Evolutionary conservation across 2,113 vertebrate genomes (phyloP).

Genomic region (Grammomys dolichurus): DNA sequence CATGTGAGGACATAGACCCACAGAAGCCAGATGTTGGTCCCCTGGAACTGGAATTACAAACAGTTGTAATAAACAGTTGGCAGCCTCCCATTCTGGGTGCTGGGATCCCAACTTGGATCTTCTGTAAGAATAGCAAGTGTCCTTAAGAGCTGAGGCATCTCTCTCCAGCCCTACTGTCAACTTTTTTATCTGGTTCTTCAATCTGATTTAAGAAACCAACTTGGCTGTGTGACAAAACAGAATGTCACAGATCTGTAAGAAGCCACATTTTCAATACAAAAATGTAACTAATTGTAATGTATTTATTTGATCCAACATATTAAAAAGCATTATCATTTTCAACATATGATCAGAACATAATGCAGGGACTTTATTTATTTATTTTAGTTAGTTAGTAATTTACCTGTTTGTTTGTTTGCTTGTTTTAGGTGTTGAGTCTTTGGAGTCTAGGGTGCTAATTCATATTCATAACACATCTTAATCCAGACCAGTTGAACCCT

Average conservation of each 20-base stretch:
- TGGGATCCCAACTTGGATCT: neutral
- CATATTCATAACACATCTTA: conserved; percentile 35
- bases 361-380: conserved; percentile 1
- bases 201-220: neutral
- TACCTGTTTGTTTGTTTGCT: neutral
- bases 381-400: neutral
- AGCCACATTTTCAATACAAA: neutral
- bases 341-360: neutral
- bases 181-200: neutral
- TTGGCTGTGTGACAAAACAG: neutral
- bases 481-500: neutral
- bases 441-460: neutral
- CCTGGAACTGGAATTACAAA: neutral
- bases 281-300: conserved; percentile 29
- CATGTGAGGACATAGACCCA: neutral
- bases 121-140: neutral
- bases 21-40: neutral
- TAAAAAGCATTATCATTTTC: conserved; percentile 30
- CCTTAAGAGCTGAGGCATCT: neutral
- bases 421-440: neutral
- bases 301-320: neutral
- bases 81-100: neutral
- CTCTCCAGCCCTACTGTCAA: neutral
- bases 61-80: neutral
- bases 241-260: neutral